Base-by-base conservation (phyloP, 2,113 vertebrate species). In the Pseudorasbora parva region DNA sequence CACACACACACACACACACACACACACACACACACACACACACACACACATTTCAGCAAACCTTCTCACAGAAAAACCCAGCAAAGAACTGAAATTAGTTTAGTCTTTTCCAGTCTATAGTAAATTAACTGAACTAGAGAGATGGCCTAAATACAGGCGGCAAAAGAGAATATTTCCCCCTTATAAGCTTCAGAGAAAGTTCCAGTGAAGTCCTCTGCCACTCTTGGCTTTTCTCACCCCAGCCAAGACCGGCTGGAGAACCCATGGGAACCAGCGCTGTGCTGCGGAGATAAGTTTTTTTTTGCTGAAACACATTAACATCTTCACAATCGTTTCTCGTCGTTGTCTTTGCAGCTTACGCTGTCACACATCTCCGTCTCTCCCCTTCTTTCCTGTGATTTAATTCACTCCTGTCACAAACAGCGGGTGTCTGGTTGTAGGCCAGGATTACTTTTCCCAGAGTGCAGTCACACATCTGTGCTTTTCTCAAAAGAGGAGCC, bases 251-350 rank as follows among this genome's bases (percentile, higher is more conserved):
- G 45, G 10, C 47, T 3, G 27, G 14, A 68, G 57, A 43, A 59
- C 56, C 59, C 56, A 27, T n/a, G 45, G 21, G 85, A 2, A 45
- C 21, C n/a, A 5, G 71, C 10, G 60, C 86, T 86, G 86, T 19
- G 21, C 37, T 6, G 43, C 7, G 5, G 51, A 80, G 88, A 89
- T 89, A 87, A 27, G 80, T 30, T 30, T 57, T 89, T 89, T 84
- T 87, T 86, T 89, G 80, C 56, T 78, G 74, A 76, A 64, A 88
- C 14, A 54, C 72, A 72, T 83, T 72, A 82, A 75, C 68, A 73
- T 45, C 80, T 77, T 73, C 47, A 73, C 80, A 80, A 56, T 77
- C 23, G 37, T 69, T 54, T 60, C 37, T 72, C 41, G 3, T 77
- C 73, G 43, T 54, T 72, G 47, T 66, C 68, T 74, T 59, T 27